Conservation (phyloP, 2,113 vertebrate species). For the Passer montanus region DNA sequence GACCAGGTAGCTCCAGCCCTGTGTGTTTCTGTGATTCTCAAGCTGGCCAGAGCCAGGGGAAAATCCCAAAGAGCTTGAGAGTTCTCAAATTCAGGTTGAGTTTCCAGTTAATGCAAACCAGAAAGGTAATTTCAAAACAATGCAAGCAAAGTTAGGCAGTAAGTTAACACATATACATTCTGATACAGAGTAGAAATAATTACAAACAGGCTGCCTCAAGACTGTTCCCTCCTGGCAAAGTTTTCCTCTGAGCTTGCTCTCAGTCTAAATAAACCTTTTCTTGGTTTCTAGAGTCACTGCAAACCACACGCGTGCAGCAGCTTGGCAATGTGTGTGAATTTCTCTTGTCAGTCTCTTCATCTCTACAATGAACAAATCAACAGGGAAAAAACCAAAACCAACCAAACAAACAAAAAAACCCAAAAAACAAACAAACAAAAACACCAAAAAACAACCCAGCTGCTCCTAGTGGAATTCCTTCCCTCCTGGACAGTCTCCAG, state of each 20-base stretch:
- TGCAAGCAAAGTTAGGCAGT: background rate
- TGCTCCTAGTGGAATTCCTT: background rate
- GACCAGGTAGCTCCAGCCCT: background rate
- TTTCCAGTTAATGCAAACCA: background rate
- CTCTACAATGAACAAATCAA: background rate
- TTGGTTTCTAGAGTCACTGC: background rate
- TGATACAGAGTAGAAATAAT: background rate
- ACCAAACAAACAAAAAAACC: background rate
- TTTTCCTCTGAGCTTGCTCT: background rate
- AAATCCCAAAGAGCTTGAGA: background rate
- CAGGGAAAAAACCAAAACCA: background rate
- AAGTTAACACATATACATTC: background rate
- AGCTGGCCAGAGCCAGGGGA: background rate
- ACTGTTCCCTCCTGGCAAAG: background rate
- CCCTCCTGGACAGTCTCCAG: background rate
- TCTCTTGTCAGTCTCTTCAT: accelerated
- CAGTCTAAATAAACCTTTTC: background rate
- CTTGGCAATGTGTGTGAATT: background rate
- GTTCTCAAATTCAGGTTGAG: background rate
- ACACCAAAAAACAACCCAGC: too few species aligned
- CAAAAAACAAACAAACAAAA: too few species aligned
- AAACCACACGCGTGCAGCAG: background rate
- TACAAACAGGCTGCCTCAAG: background rate
- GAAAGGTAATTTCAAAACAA: background rate
- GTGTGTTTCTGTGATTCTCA: background rate